Evolutionary conservation across 2,797 vertebrate genomes (phyloP).

Genomic region (Carapus acus): DNA sequence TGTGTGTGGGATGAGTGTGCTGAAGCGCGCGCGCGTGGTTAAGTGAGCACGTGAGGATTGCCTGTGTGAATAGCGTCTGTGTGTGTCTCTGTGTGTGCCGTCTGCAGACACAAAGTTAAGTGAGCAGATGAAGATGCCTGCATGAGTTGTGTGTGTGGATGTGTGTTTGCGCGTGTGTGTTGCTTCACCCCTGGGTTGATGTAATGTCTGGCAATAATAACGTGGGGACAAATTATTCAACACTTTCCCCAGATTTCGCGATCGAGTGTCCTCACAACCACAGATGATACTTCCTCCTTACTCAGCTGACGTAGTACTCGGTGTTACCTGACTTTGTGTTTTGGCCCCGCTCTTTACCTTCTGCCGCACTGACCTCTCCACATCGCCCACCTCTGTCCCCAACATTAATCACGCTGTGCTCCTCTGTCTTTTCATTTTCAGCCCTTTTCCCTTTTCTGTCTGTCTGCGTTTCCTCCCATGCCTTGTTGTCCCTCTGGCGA

Average conservation of each 20-base stretch:
- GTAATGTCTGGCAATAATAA: constrained; percentile 78
- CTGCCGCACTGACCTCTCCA: not conserved
- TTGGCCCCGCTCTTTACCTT: constrained; percentile 1
- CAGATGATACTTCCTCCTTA: constrained; percentile 1
- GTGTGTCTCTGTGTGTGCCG: too few species aligned
- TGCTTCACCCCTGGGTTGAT: constrained; percentile 72
- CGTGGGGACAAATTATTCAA: constrained; percentile 20
- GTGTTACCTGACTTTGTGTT: constrained; percentile 6
- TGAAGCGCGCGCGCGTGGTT: constrained; percentile 41
- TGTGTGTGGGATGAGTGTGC: constrained; percentile 61
- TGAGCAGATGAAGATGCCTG: constrained; percentile 35
- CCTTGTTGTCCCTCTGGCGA: constrained; percentile 40
- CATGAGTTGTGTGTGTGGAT: constrained; percentile 70
- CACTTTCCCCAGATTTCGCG: constrained; percentile 11
- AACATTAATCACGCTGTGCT: constrained; percentile 24
- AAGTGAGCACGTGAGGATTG: constrained; percentile 68
- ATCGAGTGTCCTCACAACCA: constrained; percentile 17
- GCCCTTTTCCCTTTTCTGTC: constrained; percentile 15
- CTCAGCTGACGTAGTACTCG: not conserved
- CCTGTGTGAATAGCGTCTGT: constrained; percentile 13
- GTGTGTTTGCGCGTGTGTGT: constrained; percentile 62
- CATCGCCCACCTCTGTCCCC: not conserved
- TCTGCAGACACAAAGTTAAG: too few species aligned
- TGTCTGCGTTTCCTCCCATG: constrained; percentile 35
- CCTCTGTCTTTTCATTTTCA: constrained; percentile 29